phyloP scores from a whole-genome alignment of 2,888 invertebrate genomes.

The Gari tellinella region DNA sequence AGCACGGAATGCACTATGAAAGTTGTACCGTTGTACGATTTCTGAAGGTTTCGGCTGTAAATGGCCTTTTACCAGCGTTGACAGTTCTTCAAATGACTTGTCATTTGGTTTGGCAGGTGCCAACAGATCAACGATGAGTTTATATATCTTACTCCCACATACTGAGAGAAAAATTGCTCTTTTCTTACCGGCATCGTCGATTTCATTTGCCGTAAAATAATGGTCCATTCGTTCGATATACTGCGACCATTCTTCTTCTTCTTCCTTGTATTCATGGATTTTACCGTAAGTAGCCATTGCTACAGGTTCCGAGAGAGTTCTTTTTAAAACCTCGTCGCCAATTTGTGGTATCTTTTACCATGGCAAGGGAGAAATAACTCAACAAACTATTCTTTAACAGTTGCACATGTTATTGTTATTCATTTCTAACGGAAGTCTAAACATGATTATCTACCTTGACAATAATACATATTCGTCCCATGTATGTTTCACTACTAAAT shows the following conservation, averaged over 20 bases:
- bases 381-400: too few species aligned
- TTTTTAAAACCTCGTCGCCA: neutral
- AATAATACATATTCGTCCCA: too few species aligned
- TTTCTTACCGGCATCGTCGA: constrained; percentile 12
- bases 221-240: constrained; percentile 25
- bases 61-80: constrained; percentile 37
- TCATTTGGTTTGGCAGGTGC: too few species aligned
- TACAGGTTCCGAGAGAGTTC: neutral
- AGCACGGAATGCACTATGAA: constrained; percentile 21
- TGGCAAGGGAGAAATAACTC: too few species aligned
- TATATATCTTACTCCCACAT: too few species aligned
- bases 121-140: too few species aligned
- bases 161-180: too few species aligned
- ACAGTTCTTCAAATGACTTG: too few species aligned
- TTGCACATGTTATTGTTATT: too few species aligned
- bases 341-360: neutral
- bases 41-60: constrained; percentile 35
- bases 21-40: constrained; percentile 46
- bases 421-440: too few species aligned
- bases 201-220: constrained; percentile 38
- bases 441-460: too few species aligned
- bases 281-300: constrained; percentile 7
- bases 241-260: constrained; percentile 18
- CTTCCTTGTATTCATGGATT: constrained; percentile 16
- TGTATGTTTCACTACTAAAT: too few species aligned